Evolutionary conservation across 2,113 vertebrate genomes (phyloP).

Genomic region (Furnarius figulus): DNA sequence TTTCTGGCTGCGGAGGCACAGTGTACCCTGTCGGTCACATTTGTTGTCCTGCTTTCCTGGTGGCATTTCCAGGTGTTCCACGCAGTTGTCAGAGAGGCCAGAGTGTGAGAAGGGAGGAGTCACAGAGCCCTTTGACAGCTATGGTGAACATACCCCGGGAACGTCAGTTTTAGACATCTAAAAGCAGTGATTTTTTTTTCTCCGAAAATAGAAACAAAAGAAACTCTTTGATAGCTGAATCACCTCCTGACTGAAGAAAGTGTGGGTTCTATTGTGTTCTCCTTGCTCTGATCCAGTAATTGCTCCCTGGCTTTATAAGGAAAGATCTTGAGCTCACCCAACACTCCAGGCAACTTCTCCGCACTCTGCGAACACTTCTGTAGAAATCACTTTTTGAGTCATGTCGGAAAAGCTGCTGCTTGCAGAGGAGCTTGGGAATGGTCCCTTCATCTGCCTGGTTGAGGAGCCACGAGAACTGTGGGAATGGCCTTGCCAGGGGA

Average conservation of each 20-base stretch:
- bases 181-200: not conserved
- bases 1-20: not conserved
- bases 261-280: not conserved
- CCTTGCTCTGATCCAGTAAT: not conserved
- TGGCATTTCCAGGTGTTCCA: accelerated
- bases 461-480: not conserved
- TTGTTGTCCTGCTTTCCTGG: not conserved
- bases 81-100: not conserved
- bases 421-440: not conserved
- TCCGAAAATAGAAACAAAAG: conserved; percentile 34
- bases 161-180: not conserved
- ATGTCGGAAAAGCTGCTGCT: not conserved
- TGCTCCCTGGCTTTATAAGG: not conserved
- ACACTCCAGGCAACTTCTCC: not conserved
- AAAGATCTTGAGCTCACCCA: not conserved
- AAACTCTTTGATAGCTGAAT: conserved; percentile 30
- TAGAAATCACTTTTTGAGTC: not conserved
- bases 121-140: not conserved
- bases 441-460: not conserved
- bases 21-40: not conserved
- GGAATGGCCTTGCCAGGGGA: not conserved
- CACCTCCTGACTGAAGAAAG: conserved; percentile 18
- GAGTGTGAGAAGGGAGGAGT: not conserved
- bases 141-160: not conserved
- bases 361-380: not conserved